Evolutionary conservation across 2,888 invertebrate genomes (phyloP), one percentile per base, ranked within the genome.

Genomic region (Eumerus sabulonum): DNA sequence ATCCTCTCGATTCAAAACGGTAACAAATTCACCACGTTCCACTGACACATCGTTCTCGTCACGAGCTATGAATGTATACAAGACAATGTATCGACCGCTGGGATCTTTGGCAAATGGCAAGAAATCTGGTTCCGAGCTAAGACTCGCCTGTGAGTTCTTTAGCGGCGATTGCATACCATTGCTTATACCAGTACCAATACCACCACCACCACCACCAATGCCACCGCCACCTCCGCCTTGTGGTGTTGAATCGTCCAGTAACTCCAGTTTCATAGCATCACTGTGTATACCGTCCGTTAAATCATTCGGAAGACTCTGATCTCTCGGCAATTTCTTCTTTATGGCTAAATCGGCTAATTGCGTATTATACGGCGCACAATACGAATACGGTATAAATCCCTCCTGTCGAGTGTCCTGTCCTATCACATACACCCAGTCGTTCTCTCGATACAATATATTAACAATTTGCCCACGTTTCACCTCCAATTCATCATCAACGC

Each of bases 351-450:
- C 96, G 1, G 93, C 96, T 88, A 92, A 93, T 87, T 93, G 95
- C 84, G 91, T 94, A 74, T 90, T 90, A 85, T 92, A 96, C 0
- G 96, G 96, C 0, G 96, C 95, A 86, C 97, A 97, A 87, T 97
- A 98, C 0, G 96, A 96, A 87, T 96, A 95, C 0, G 98, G 98
- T 84, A 98, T 97, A 86, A 98, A 98, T 0, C 98, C 98, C 88
- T 98, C 97, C 86, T 95, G 93, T 59, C 96, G 91, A 14, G 96
- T 95, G 84, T 96, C 96, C 51, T 96, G 94, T 1, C 96, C 94
- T 86, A 98, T 96, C 0, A 98, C 97, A 89, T 98, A 98, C 9
- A 97, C 97, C 98, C 98, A 98, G 89, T 98, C 98, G 86, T 98
- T 97, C 88, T 98, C 98, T 83, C 97, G 92, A 88, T 98, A 98